Conservation (phyloP, 2,113 vertebrate genomes). For the Mirza zaza region DNA sequence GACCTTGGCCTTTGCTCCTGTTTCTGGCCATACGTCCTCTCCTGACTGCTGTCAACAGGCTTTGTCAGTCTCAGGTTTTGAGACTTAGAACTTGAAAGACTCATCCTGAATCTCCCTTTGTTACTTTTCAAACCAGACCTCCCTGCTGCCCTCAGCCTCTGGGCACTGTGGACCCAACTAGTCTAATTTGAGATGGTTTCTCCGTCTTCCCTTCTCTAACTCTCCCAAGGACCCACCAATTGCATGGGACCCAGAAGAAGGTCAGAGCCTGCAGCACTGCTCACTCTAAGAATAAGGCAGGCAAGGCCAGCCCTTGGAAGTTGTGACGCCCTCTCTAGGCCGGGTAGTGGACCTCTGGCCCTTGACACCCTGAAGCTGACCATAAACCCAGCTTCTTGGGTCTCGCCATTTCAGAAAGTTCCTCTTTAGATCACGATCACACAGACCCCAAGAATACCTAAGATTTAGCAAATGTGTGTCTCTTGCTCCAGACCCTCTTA, state of each 20-base stretch:
- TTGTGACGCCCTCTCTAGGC: background rate
- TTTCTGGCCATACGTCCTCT: background rate
- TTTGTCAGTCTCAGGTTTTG: background rate
- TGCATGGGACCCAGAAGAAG: rapidly evolving
- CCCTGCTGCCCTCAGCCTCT: too few relatives aligned
- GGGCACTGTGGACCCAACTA: background rate
- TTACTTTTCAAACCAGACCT: background rate
- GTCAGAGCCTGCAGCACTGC: background rate
- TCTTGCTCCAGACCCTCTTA: background rate
- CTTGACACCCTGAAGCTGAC: background rate
- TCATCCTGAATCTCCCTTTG: background rate
- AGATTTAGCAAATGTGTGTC: background rate
- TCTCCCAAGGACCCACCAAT: background rate
- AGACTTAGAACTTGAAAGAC: background rate
- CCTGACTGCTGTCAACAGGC: background rate
- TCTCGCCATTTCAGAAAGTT: background rate
- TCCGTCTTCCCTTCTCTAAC: background rate
- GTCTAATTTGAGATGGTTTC: background rate
- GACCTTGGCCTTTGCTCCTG: background rate
- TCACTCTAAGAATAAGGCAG: background rate
- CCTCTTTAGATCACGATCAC: background rate
- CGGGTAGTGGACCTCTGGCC: too few relatives aligned
- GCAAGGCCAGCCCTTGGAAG: background rate
- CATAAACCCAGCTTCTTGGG: background rate
- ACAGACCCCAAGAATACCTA: background rate